Percentiles rank a stretch among this genome's conserved stretches.
phyloP scores from a whole-genome alignment of 2,888 invertebrate genomes.

The Branchinecta sandiegonensis region DNA sequence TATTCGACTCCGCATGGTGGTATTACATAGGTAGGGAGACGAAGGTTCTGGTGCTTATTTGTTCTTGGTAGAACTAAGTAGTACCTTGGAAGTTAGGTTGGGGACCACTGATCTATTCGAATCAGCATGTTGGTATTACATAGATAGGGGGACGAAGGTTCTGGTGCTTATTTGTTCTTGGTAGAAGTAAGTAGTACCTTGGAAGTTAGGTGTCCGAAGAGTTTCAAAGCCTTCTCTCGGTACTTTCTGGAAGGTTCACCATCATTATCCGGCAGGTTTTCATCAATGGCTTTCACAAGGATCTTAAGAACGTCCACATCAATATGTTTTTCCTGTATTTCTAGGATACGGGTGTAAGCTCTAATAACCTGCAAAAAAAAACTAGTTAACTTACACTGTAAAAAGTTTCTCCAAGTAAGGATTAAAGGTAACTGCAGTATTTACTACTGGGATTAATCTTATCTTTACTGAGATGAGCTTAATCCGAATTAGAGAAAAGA shows the following conservation, averaged over 20 bases:
- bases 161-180: too few species aligned
- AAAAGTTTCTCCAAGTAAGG: too few species aligned
- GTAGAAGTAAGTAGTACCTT: slow-evolving; percentile 31
- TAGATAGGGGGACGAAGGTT: background rate
- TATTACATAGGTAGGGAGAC: too few species aligned
- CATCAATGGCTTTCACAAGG: slow-evolving; percentile 51
- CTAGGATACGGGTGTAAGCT: slow-evolving; percentile 68
- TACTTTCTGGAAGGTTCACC: slow-evolving; percentile 40
- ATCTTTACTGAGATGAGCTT: too few species aligned
- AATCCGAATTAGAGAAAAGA: too few species aligned
- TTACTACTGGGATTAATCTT: too few species aligned
- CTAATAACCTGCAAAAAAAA: slow-evolving; percentile 44
- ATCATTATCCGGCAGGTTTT: slow-evolving; percentile 46
- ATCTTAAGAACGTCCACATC: slow-evolving; percentile 60
- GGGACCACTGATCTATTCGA: background rate
- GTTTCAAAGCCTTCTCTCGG: slow-evolving; percentile 44
- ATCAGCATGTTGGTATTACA: background rate
- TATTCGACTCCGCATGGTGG: too few species aligned
- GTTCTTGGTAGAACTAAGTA: background rate
- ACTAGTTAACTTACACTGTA: too few species aligned
- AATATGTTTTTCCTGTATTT: slow-evolving; percentile 58
- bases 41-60: too few species aligned
- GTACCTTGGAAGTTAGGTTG: slow-evolving; percentile 47
- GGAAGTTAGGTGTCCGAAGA: slow-evolving; percentile 58
- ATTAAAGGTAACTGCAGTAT: too few species aligned